phyloP scores from a whole-genome alignment of 2,888 invertebrate species.

The Hyalella azteca region DNA sequence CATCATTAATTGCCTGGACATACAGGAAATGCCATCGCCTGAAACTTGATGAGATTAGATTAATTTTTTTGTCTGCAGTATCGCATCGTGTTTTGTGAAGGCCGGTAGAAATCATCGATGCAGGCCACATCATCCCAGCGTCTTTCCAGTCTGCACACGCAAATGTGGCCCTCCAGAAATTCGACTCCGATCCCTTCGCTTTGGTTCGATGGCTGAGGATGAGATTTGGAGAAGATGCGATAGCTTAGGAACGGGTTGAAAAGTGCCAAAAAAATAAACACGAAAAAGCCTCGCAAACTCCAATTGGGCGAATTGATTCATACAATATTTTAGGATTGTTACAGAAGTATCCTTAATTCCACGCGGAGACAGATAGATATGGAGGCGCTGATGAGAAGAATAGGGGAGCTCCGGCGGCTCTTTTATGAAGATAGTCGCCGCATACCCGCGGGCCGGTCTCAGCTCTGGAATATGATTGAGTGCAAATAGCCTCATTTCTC shows the following conservation, averaged over 20 bases:
- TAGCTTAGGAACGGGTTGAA: too few species aligned
- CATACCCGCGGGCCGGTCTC: neutral
- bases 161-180: too few species aligned
- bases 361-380: too few species aligned
- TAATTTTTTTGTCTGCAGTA: neutral
- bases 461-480: constrained; percentile 19
- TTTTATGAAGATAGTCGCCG: neutral
- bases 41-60: neutral
- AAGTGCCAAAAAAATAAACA: too few species aligned
- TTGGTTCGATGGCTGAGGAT: neutral
- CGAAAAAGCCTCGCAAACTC: too few species aligned
- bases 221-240: too few species aligned
- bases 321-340: too few species aligned
- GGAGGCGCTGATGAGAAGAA: neutral
- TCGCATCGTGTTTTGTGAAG: neutral
- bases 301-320: too few species aligned
- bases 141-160: too few species aligned
- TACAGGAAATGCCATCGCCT: neutral
- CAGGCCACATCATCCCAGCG: too few species aligned
- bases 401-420: neutral
- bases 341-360: too few species aligned
- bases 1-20: constrained; percentile 11
- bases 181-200: neutral
- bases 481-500: constrained; percentile 32
- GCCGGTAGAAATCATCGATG: neutral